phyloP scores from a whole-genome alignment of 2,888 invertebrate species.

The Tipula confusa region DNA sequence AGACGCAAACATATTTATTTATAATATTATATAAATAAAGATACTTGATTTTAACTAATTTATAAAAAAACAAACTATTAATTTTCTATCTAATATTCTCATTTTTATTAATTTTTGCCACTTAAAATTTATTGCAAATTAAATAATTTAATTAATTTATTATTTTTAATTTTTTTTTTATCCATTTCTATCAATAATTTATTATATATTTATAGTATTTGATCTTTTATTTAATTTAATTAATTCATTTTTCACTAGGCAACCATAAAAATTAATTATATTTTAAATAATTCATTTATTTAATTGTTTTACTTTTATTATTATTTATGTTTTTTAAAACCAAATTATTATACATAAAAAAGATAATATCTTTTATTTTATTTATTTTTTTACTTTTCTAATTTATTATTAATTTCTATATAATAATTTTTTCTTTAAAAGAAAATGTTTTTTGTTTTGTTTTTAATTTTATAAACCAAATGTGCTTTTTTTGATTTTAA shows the following conservation, averaged over 20 bases:
- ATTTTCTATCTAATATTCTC: conserved; percentile 12
- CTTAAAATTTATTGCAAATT: conserved; percentile 12
- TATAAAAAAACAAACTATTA: not conserved
- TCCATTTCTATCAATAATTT: not conserved
- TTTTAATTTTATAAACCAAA: not conserved
- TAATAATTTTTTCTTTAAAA: not conserved
- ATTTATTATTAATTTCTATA: not conserved
- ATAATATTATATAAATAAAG: too few species aligned
- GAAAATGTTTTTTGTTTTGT: not conserved
- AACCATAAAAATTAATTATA: not conserved
- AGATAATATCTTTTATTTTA: not conserved
- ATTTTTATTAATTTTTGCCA: not conserved
- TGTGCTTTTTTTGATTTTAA: not conserved
- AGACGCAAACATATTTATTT: too few species aligned
- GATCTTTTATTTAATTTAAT: not conserved
- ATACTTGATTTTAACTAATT: too few species aligned
- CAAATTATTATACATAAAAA: not conserved
- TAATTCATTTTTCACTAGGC: not conserved
- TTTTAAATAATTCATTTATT: not conserved
- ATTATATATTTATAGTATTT: not conserved
- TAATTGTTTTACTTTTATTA: not conserved
- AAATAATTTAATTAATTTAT: conserved; percentile 20
- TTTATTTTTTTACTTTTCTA: not conserved
- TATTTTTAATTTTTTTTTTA: not conserved
- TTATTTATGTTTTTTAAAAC: not conserved